These are phyloP conservation scores for Sebastes minor DNA, from an alignment of 2,797 vertebrate species.

Conservation along the genomic window DNA sequence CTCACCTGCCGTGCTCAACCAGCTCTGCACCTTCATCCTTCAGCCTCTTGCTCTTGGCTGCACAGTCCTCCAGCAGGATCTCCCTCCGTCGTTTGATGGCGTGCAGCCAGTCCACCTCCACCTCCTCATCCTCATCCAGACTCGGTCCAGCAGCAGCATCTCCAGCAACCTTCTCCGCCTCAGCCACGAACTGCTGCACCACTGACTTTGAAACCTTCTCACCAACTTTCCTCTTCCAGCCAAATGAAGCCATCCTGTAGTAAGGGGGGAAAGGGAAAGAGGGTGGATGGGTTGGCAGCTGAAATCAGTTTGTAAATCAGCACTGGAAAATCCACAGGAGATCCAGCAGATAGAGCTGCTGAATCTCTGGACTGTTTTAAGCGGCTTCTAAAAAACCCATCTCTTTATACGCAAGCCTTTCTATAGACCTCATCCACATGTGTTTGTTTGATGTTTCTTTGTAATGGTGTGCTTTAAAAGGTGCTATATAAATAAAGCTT, in stretches of 20 bases:
- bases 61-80: slow-evolving; percentile 85
- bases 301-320: neutral
- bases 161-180: slow-evolving; percentile 79
- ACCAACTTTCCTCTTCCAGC: slow-evolving; percentile 95
- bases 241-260: slow-evolving; percentile 92
- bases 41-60: slow-evolving; percentile 85
- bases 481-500: no score
- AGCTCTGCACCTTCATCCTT: slow-evolving; percentile 89
- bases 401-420: no score
- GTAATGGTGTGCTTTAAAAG: no score
- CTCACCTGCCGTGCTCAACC: slow-evolving; percentile 90
- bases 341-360: no score
- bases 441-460: no score
- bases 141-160: slow-evolving; percentile 70
- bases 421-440: no score
- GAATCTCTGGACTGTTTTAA: no score
- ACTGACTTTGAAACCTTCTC: slow-evolving; percentile 92
- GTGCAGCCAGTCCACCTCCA: slow-evolving; percentile 84
- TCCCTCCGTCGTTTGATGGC: slow-evolving; percentile 87
- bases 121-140: slow-evolving; percentile 72
- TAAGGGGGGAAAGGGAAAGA: neutral
- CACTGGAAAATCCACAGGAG: neutral
- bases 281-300: neutral
- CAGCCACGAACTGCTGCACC: slow-evolving; percentile 90
- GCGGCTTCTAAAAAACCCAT: no score